Percentiles rank a stretch among this genome's conserved stretches.
Evolutionary conservation across 1,140 invertebrate species (phyloP).

Genomic region (Dendroctonus ponderosae): DNA sequence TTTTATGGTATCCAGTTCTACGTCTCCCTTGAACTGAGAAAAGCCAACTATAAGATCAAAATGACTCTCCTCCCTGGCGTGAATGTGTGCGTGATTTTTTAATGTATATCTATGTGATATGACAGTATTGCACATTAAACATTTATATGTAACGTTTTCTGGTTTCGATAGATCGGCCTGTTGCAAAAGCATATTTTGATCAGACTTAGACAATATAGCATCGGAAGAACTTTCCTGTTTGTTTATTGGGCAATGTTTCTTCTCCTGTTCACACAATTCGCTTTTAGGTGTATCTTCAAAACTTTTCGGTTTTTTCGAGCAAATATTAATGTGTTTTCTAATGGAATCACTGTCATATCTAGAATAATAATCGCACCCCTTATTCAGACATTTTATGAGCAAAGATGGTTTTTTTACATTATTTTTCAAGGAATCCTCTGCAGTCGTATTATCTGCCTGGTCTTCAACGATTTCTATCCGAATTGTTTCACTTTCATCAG

Average conservation of each 20-base stretch:
- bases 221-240: too few species aligned
- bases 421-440: not conserved
- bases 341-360: not conserved
- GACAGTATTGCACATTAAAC: constrained; percentile 6
- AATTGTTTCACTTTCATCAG: not conserved
- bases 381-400: not conserved
- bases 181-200: too few species aligned
- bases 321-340: not conserved
- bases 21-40: constrained; percentile 1
- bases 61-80: constrained; percentile 5
- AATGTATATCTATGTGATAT: not conserved
- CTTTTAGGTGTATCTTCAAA: not conserved
- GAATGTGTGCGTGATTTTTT: constrained; percentile 2
- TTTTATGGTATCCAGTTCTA: not conserved
- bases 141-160: constrained; percentile 3
- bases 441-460: not conserved
- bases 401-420: not conserved
- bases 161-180: not conserved
- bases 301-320: not conserved
- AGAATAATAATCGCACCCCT: constrained; percentile 1
- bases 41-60: constrained; percentile 1
- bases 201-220: too few species aligned
- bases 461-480: not conserved
- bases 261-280: too few species aligned
- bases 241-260: too few species aligned